These are phyloP conservation scores for Drosophila tripunctata DNA, from an alignment of 2,888 invertebrate species.

Conservation along the genomic window DNA sequence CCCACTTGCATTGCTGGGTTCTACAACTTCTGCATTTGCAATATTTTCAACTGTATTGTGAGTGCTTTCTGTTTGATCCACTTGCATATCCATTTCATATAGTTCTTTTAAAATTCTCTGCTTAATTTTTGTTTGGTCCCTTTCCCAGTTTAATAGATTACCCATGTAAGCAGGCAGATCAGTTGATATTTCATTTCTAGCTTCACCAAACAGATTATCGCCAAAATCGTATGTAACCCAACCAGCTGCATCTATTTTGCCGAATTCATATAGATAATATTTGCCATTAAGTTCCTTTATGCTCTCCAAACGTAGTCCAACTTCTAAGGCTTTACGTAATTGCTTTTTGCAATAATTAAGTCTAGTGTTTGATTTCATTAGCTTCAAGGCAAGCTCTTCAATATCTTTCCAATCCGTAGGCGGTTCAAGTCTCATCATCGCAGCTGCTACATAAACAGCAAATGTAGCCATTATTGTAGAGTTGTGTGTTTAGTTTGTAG, in stretches of 20 bases:
- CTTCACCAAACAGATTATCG: neutral
- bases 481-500: neutral
- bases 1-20: too few relatives aligned
- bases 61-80: neutral
- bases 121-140: neutral
- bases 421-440: constrained; percentile 36
- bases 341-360: constrained; percentile 21
- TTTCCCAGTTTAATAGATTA: neutral
- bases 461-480: constrained; percentile 14
- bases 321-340: constrained; percentile 34
- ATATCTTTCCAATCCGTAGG: constrained; percentile 34
- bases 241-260: neutral
- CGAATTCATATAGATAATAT: constrained; percentile 58
- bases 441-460: constrained; percentile 20
- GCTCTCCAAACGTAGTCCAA: constrained; percentile 29
- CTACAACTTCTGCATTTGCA: neutral
- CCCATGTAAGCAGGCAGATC: neutral
- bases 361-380: too few relatives aligned
- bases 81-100: neutral
- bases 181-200: neutral
- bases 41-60: neutral
- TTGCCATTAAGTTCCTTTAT: constrained; percentile 31
- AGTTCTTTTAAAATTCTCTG: neutral
- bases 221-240: constrained; percentile 29
- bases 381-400: constrained; percentile 1